phyloP scores from a whole-genome alignment of 1,140 invertebrate genomes.

The Bombyx mori region ASM3026992v2 NC_085134.1:5760001-5760500 shows the following conservation, averaged over 20 bases:
- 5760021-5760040: too few species aligned
- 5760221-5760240: constrained; percentile 24
- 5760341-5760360: background rate
- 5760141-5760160: too few species aligned
- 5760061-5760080: too few species aligned
- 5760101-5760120: too few species aligned
- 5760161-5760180: background rate
- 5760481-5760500: too few species aligned
- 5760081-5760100: too few species aligned
- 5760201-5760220: constrained; percentile 9
- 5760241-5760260: constrained; percentile 8
- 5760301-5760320: constrained; percentile 11
- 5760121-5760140: too few species aligned
- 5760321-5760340: constrained; percentile 18
- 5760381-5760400: background rate
- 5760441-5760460: too few species aligned
- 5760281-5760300: constrained; percentile 23
- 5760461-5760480: too few species aligned
- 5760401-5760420: background rate
- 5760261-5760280: constrained; percentile 26
- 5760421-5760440: too few species aligned
- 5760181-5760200: constrained; percentile 5
- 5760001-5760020: too few species aligned
- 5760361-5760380: background rate
- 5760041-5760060: too few species aligned